phyloP scores from a whole-genome alignment of 2,888 invertebrate genomes.

The Hydrotaea diabolus region DNA sequence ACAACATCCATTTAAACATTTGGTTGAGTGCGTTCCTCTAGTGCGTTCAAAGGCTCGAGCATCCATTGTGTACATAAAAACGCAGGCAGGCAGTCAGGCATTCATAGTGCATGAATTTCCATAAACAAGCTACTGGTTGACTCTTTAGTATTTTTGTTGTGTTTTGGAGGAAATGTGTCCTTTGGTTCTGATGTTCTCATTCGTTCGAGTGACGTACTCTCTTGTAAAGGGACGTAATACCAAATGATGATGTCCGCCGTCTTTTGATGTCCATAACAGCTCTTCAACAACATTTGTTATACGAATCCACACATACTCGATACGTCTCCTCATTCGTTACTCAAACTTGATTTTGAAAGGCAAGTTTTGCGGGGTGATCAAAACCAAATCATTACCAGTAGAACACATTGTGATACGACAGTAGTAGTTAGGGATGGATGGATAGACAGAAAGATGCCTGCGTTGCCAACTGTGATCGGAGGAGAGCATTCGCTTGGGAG shows the following conservation, averaged over 20 bases:
- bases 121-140: constrained; percentile 20
- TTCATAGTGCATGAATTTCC: constrained; percentile 26
- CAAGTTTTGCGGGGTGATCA: constrained; percentile 33
- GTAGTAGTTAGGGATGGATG: constrained; percentile 26
- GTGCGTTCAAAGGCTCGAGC: constrained; percentile 66
- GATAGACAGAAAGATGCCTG: constrained; percentile 56
- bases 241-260: constrained; percentile 69
- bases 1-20: constrained; percentile 1
- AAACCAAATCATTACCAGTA: constrained; percentile 55
- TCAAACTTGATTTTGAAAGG: constrained; percentile 32
- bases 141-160: constrained; percentile 44
- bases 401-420: constrained; percentile 57
- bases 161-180: constrained; percentile 69
- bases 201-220: constrained; percentile 53
- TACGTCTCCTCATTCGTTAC: constrained; percentile 46
- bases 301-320: constrained; percentile 53
- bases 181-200: constrained; percentile 66
- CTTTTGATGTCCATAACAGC: constrained; percentile 57
- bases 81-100: constrained; percentile 51
- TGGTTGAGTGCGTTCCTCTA: constrained; percentile 14
- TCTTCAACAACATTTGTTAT: constrained; percentile 69
- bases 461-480: constrained; percentile 64
- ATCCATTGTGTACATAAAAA: constrained; percentile 62
- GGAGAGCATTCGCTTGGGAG: constrained; percentile 60
- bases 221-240: constrained; percentile 66